Base-by-base conservation (phyloP, 2,888 invertebrate species). In the Horisme vitalbata region DNA sequence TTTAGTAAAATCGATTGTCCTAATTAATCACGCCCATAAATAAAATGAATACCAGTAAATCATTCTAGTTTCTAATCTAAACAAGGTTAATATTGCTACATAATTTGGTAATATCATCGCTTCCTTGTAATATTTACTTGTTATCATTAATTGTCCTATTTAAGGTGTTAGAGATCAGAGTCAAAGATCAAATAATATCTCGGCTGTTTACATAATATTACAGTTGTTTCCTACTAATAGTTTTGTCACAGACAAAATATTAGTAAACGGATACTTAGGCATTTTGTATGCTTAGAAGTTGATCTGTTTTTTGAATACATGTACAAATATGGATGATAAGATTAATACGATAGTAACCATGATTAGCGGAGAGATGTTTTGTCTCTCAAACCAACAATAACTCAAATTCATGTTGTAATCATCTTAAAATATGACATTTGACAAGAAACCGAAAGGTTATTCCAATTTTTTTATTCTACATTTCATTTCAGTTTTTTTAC, bases 81-180 rank as follows among this genome's bases (percentile, higher is more conserved):
- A 10, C 28, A 46, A 41, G 47, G 43, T 45, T 10, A 10, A 36
- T 45, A 50, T 55, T 34, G 39, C 35, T 21, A 11, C 35, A 49
- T 21, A 33, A 35, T 57, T 55, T 48, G 28, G 50, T 46, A 48
- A 55, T 51, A 32, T 34, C 11, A 13, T 28, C 31, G 27, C 38
- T 55, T 51, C 48, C 43, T 46, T 23, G 34, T 50, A 10, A 23
- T 48, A 43, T 37, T 44, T 45, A 33, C 31, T 32, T 31, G 20
- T 38, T 57, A 57, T 52, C 52, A 36, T 36, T 57, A 48, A 55
- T 47, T 58, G 56, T 37, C 53, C 56, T 52, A 58, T 44, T 53
- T 58, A 54, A 54, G 49, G 52, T 54, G 58, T 50, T 45, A 23
- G 11, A 48, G 48, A 45, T 38, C 44, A 44, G 14, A 34, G 41